phyloP scores from a whole-genome alignment of 2,888 invertebrate species.

The Pollenia labialis region DNA sequence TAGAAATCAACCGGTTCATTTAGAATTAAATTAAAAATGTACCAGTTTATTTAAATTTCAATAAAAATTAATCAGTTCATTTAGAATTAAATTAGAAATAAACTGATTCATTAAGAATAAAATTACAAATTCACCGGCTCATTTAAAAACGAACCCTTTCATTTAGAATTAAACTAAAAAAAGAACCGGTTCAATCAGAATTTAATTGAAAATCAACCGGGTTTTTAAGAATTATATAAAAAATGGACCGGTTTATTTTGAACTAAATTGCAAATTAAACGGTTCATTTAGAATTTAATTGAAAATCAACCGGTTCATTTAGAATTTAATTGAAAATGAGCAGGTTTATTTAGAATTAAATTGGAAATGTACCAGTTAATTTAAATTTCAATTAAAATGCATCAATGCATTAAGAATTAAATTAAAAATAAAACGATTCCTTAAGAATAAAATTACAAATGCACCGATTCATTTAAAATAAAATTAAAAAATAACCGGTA shows the following conservation, averaged over 20 bases:
- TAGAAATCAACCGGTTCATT: neutral
- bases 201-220: neutral
- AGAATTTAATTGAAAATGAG: neutral
- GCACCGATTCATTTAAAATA: neutral
- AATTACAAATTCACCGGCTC: too few relatives aligned
- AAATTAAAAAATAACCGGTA: neutral
- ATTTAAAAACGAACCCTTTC: neutral
- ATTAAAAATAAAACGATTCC: neutral
- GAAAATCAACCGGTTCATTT: neutral
- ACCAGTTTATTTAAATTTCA: neutral
- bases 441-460: neutral
- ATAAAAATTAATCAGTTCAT: neutral
- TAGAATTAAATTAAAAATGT: neutral
- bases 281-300: neutral
- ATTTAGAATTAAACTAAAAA: neutral
- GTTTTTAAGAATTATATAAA: too few relatives aligned
- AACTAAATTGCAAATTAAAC: neutral
- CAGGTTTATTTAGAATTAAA: neutral
- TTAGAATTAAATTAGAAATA: neutral
- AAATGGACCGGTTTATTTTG: neutral
- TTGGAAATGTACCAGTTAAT: neutral
- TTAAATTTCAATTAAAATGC: neutral
- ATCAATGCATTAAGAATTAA: neutral
- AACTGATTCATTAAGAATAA: too few relatives aligned
- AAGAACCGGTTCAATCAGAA: neutral